Evolutionary conservation across 2,888 invertebrate species (phyloP), one percentile per base, ranked within the genome.

Genomic region (Ormyrus pomaceus): DNA sequence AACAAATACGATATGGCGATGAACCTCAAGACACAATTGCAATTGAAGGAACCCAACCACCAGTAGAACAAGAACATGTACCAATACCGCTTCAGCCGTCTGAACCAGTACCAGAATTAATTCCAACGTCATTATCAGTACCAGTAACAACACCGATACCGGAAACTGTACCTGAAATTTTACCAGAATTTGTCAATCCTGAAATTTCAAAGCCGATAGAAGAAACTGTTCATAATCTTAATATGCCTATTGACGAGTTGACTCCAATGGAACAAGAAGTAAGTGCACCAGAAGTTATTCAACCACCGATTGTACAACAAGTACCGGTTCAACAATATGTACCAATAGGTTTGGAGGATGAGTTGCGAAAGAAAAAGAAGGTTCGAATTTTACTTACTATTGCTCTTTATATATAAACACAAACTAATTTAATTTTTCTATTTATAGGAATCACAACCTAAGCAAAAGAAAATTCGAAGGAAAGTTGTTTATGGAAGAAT

Each of bases 1-100:
- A 88, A 59, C 91, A 91, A 81, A 87, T 89, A 4, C 90, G 88
- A 83, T 89, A 91, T 80, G 93, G 93, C n/a, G 93, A 93, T 10
- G 93, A 34, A 10, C 56, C 79, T 51, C 78, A 72, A 6, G 77
- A 77, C 62, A 48, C 62, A 5, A 10, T 53, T 45, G 13, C 34
- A 9, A 45, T 53, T 34, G 66, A 73, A 64, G 65, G 80, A 66
- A 59, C 48, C 8, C 34, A 64, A 58, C n/a, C 10, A 61, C 0
- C 58, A 19, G 7, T 46, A 0, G 71, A 59, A 59, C 53, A 34
- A 9, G 68, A 53, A 56, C 34, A 56, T 11, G 50, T 69, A 62
- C 45, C 34, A 66, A 45, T 71, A 10, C 3, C 69, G 59, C n/a
- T 45, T 0, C 50, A 51, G 66, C 34, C 34, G 34, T 34, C 34